Base-by-base conservation (phyloP, 2,888 invertebrate species). In the Cosmia pyralina region DNA sequence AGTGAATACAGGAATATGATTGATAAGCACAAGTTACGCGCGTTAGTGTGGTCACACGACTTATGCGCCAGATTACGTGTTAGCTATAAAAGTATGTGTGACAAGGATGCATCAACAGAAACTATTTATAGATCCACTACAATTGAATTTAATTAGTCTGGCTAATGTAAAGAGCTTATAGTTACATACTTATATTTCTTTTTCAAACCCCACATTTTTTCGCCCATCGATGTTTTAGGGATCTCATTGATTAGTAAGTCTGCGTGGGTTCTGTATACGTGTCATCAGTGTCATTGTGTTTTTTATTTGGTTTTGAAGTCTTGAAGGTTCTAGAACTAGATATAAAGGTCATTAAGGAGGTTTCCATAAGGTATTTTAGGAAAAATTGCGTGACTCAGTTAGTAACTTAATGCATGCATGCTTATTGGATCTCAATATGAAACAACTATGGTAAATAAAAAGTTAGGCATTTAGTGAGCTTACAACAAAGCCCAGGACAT, bases 401-500 rank as follows among this genome's bases (percentile, higher is more conserved):
- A n/a, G n/a, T n/a, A 19, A 11, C 3, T 55, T 11, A 52, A 11
- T 38, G 44, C 13, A 17, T n/a, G 13, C 48, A 41, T 53, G 8
- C 34, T 19, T 10, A 34, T 5, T 48, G 46, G 53, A 44, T 8
- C 13, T 59, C 2, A 34, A 15, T 22, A 15, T 55, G 6, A 10
- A 57, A 64, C 69, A 68, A 59, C n/a, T 44, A 48, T 58, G 22
- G 15, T 7, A 44, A 63, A 65, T 53, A n/a, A 50, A 60, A 58
- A 57, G 19, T 67, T 22, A 62, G 46, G 34, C 53, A 57, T 81
- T 79, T 62, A 62, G 59, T 48, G 46, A 68, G 77, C 72, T 73
- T 79, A 72, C 69, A 79, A 84, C 75, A 83, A 86, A 83, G 83
- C 83, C 80, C 59, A 77, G 74, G 73, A 79, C 73, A 69, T 73